These are phyloP conservation scores for Perithous albicinctus DNA, from an alignment of 2,888 invertebrate species.

Conservation along the genomic window DNA sequence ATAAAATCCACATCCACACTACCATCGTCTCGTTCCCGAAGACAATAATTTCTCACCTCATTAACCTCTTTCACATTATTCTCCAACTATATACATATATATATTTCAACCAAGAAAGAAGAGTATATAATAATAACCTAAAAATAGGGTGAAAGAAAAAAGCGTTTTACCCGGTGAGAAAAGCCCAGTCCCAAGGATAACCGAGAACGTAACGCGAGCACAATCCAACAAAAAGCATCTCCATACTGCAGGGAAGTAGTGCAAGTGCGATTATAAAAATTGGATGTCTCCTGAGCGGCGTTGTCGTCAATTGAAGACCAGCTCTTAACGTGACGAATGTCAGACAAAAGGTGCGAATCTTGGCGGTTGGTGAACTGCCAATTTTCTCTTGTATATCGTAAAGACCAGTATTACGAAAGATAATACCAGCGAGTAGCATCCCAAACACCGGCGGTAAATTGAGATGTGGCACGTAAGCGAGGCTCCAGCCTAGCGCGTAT, in stretches of 20 bases:
- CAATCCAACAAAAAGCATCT: slow-evolving; percentile 73
- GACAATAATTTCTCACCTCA: background rate
- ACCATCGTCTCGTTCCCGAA: no score
- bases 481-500: slow-evolving; percentile 77
- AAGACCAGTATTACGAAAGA: slow-evolving; percentile 71
- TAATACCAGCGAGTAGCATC: slow-evolving; percentile 88
- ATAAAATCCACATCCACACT: no score
- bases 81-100: background rate
- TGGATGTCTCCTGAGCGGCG: slow-evolving; percentile 75
- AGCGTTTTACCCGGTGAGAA: slow-evolving; percentile 80
- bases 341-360: slow-evolving; percentile 79
- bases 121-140: background rate
- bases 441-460: slow-evolving; percentile 87
- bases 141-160: background rate
- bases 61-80: background rate
- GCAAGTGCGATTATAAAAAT: slow-evolving; percentile 76
- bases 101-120: background rate
- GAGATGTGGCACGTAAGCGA: slow-evolving; percentile 77
- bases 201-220: slow-evolving; percentile 74
- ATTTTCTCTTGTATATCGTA: slow-evolving; percentile 78
- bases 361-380: slow-evolving; percentile 70
- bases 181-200: slow-evolving; percentile 81
- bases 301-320: slow-evolving; percentile 80
- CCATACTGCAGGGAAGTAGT: slow-evolving; percentile 78
- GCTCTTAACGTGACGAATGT: slow-evolving; percentile 80